A percentile compares a stretch with the other conserved stretches of the same genome.
These are phyloP conservation scores for Colossoma macropomum DNA, from an alignment of 2,113 vertebrate genomes.

Conservation along the genomic window DNA sequence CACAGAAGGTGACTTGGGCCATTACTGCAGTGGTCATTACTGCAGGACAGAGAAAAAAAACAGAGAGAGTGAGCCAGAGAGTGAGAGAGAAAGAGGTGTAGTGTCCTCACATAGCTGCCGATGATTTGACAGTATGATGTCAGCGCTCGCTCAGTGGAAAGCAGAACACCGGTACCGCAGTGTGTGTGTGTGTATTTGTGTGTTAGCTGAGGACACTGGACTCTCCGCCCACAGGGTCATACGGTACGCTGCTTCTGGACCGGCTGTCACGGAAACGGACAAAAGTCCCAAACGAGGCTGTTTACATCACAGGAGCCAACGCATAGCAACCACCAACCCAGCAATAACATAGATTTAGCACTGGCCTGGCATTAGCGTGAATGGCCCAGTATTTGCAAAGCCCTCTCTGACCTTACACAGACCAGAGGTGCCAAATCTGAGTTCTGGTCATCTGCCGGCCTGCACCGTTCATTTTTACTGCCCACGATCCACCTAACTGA, in stretches of 20 bases:
- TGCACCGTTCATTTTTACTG: neutral
- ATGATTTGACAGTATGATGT: constrained; percentile 48
- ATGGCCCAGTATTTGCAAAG: neutral
- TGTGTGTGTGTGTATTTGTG: constrained; percentile 3
- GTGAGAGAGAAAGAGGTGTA: too few relatives aligned
- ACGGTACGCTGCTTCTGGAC: neutral
- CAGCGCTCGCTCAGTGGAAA: constrained; percentile 30
- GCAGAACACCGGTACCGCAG: constrained; percentile 42
- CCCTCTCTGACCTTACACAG: neutral
- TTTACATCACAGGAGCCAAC: neutral
- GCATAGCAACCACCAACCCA: neutral
- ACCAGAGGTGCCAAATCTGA: neutral
- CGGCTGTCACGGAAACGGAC: neutral
- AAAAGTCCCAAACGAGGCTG: neutral
- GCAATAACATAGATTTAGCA: neutral
- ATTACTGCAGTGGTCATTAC: constrained; percentile 18
- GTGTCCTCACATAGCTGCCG: constrained; percentile 11
- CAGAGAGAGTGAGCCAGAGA: constrained; percentile 32
- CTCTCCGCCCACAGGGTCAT: neutral
- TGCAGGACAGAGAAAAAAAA: constrained; percentile 14
- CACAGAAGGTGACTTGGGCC: constrained; percentile 39
- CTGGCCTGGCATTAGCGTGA: neutral
- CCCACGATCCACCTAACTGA: neutral
- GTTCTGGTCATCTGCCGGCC: neutral
- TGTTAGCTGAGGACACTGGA: constrained; percentile 16